A percentile compares a stretch with the other conserved stretches of the same genome.
Conservation (phyloP, 2,888 invertebrate species). For the Hemicrepidius hirtus region DNA sequence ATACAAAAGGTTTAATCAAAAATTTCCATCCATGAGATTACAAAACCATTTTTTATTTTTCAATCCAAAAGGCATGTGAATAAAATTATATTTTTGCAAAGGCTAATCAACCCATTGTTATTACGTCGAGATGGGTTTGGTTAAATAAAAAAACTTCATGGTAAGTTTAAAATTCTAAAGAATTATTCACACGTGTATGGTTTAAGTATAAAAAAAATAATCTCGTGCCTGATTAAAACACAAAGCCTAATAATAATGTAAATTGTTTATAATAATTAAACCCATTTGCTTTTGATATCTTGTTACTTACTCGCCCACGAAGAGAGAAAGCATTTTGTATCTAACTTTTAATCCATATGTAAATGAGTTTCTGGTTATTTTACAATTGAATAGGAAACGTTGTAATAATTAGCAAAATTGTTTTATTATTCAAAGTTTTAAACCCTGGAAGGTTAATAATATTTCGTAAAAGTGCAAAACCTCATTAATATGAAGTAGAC, state of each 20-base stretch:
- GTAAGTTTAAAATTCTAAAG: too few relatives aligned
- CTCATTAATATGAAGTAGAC: constrained; percentile 13
- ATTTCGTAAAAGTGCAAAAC: constrained; percentile 12
- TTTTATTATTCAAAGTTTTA: neutral
- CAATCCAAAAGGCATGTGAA: too few relatives aligned
- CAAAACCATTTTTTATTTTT: too few relatives aligned
- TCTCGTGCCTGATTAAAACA: constrained; percentile 3
- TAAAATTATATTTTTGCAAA: too few relatives aligned
- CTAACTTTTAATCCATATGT: constrained; percentile 26
- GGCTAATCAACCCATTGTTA: too few relatives aligned
- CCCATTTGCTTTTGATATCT: constrained; percentile 4
- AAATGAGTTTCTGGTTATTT: constrained; percentile 8
- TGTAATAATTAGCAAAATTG: neutral
- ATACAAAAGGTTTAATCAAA: too few relatives aligned
- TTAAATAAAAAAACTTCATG: too few relatives aligned
- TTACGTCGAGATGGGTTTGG: too few relatives aligned
- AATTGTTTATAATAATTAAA: constrained; percentile 2
- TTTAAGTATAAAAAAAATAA: constrained; percentile 9
- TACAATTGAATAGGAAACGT: neutral
- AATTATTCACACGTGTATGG: too few relatives aligned
- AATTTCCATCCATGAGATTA: too few relatives aligned
- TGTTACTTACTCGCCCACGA: constrained; percentile 17
- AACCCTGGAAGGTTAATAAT: neutral
- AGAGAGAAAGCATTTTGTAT: constrained; percentile 26
- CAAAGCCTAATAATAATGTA: neutral